Evolutionary conservation across 2,888 invertebrate genomes (phyloP).

Genomic region (Pseudanteris insignis): DNA sequence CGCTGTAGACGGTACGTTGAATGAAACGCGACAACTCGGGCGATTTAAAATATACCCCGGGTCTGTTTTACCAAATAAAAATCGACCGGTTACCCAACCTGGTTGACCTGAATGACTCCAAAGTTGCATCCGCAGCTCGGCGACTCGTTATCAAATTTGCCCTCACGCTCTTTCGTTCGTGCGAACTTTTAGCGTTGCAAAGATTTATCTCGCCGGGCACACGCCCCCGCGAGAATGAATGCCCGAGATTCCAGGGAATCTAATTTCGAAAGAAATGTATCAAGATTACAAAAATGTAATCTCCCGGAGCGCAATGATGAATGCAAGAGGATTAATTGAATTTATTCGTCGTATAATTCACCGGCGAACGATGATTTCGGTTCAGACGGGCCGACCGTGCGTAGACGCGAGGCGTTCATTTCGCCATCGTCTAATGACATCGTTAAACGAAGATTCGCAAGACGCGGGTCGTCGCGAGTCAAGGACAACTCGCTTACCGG

Average conservation of each 20-base stretch:
- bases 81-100: neutral
- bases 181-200: conserved; percentile 33
- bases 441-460: conserved; percentile 53
- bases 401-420: no score
- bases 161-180: no score
- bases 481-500: conserved; percentile 18
- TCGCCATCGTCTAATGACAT: conserved; percentile 58
- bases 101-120: conserved; percentile 46
- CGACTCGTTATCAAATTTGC: conserved; percentile 44
- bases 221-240: conserved; percentile 33
- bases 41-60: no score
- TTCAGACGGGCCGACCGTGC: no score
- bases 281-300: conserved; percentile 35
- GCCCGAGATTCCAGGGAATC: conserved; percentile 37
- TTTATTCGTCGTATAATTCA: conserved; percentile 7
- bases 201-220: conserved; percentile 41
- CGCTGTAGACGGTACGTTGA: no score
- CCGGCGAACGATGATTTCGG: no score
- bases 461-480: conserved; percentile 42
- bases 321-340: conserved; percentile 17
- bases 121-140: conserved; percentile 38
- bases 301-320: conserved; percentile 22
- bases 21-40: no score
- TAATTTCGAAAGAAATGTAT: conserved; percentile 42
- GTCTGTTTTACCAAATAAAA: neutral